Base-by-base conservation (phyloP, 2,888 invertebrate species). In the Mamestra brassicae region DNA sequence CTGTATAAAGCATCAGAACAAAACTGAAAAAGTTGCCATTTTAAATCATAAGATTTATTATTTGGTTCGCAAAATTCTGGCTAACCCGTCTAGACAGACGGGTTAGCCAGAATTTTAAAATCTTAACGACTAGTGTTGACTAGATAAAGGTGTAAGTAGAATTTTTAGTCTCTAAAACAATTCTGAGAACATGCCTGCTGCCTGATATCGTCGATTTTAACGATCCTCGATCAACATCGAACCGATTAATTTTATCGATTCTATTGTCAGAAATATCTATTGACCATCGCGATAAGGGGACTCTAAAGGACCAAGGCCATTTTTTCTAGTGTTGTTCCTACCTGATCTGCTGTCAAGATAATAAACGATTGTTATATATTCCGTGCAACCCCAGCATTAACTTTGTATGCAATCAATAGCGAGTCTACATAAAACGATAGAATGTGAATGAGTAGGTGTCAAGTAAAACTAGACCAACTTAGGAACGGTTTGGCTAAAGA, bases 381-480 rank as follows among this genome's bases (percentile, higher is more conserved):
- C 17, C 11, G 34, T n/a, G 47, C 5, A 17, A 47, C 2, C 2
- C 17, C 45, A 66, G 7, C 34, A 36, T 71, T 57, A 57, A 34
- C 8, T 47, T 64, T 64, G n/a, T 68, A 15, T 54, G 15, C 17
- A 47, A 45, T 57, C n/a, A 58, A 63, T 38, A 65, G 34, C 11
- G 8, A 36, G 11, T 57, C 47, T 50, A 81, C 50, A 38, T 66
- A 64, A 36, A 67, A 52, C 10, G 34, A 52, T 50, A 47, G 13
- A 58, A 55, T 47, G 4, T 45, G 13, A 47, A 64, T 57, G 60
- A 10, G 72, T 68, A 42, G 61, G 72, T 42, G 17, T 26, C 10
- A 71, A 73, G 73, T 52, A 73, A 67, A 74, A 83, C 60, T 67
- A 74, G 60, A 60, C 45, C 73, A 73, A 60, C 6, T 63, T 34